Conservation (phyloP, 1,140 invertebrate genomes). For the Drosophila ananassae region DNA sequence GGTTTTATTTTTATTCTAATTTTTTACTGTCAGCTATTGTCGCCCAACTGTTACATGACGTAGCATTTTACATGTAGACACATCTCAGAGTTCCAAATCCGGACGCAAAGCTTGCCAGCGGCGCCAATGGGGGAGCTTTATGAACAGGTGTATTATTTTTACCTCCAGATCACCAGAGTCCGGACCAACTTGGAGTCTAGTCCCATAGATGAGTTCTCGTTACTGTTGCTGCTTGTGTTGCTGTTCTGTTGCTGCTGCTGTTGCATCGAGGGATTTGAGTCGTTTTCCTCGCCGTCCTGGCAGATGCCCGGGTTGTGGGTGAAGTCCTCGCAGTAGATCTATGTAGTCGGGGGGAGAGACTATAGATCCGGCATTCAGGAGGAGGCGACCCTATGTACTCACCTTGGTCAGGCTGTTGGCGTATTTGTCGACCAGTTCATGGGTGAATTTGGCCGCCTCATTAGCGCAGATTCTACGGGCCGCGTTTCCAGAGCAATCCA, state of each 20-base stretch:
- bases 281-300: conserved; percentile 51
- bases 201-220: conserved; percentile 67
- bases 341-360: neutral
- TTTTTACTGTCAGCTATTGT: too few species aligned
- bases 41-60: too few species aligned
- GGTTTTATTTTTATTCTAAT: too few species aligned
- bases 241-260: conserved; percentile 22
- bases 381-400: conserved; percentile 39
- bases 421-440: conserved; percentile 89
- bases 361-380: neutral
- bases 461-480: conserved; percentile 88
- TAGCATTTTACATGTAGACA: too few species aligned
- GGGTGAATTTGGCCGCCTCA: conserved; percentile 89
- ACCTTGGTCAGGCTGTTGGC: conserved; percentile 89
- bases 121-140: too few species aligned
- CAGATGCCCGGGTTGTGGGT: conserved; percentile 68
- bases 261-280: conserved; percentile 15
- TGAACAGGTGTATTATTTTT: too few species aligned
- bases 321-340: conserved; percentile 78
- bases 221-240: conserved; percentile 33
- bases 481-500: conserved; percentile 88
- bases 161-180: conserved; percentile 21
- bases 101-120: too few species aligned
- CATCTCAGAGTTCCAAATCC: too few species aligned
- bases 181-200: conserved; percentile 30